Percentiles rank a stretch among this genome's conserved stretches.
Evolutionary conservation across 2,113 vertebrate species (phyloP).

Genomic region (Agapornis roseicollis): DNA sequence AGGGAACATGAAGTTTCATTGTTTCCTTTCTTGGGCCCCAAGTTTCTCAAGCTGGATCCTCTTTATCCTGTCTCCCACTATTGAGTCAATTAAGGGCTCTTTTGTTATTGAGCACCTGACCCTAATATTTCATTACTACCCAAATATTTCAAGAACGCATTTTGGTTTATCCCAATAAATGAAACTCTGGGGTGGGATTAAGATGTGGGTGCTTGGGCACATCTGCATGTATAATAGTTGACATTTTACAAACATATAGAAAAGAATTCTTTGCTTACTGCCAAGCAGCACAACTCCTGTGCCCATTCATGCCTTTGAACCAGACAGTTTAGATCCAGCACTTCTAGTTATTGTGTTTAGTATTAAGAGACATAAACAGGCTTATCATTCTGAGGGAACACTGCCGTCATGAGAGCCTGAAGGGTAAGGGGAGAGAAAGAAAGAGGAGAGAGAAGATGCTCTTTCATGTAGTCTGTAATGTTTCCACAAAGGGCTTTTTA

Average conservation of each 20-base stretch:
- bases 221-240: neutral
- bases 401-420: neutral
- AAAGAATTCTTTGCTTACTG: neutral
- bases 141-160: neutral
- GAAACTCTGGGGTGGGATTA: neutral
- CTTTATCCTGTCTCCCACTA: neutral
- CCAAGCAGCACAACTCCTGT: neutral
- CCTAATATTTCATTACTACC: neutral
- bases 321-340: neutral
- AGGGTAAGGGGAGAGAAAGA: neutral
- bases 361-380: neutral
- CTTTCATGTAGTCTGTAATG: neutral
- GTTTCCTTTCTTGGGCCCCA: neutral
- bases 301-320: neutral
- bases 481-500: neutral
- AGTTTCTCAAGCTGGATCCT: neutral
- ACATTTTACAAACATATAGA: neutral
- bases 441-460: neutral
- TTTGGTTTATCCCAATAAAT: neutral
- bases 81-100: neutral
- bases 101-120: neutral
- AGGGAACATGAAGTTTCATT: neutral
- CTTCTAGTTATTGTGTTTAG: neutral
- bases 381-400: neutral
- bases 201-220: neutral